These are phyloP conservation scores for Eretmocerus hayati DNA, from an alignment of 2,888 invertebrate species.

Conservation along the genomic window DNA sequence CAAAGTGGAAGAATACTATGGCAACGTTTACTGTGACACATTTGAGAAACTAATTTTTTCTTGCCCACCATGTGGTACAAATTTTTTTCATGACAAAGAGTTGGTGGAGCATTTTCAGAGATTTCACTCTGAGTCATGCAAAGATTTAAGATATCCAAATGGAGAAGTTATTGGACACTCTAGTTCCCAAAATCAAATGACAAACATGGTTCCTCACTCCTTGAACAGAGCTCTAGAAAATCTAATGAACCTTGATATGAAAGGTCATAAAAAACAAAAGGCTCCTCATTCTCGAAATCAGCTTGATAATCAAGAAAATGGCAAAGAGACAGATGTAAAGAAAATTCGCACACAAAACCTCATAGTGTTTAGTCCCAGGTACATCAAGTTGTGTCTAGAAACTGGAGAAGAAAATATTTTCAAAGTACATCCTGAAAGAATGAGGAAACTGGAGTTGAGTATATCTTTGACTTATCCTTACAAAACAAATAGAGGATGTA, in stretches of 20 bases:
- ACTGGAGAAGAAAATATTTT: slow-evolving; percentile 21
- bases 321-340: not conserved
- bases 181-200: not conserved
- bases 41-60: slow-evolving; percentile 14
- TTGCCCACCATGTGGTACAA: slow-evolving; percentile 7
- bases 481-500: slow-evolving; percentile 23
- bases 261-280: not conserved
- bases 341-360: slow-evolving; percentile 4
- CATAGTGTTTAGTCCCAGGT: slow-evolving; percentile 11
- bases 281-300: not conserved
- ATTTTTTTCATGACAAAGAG: slow-evolving; percentile 14
- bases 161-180: not conserved
- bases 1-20: slow-evolving; percentile 9
- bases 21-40: slow-evolving; percentile 3
- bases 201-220: not conserved
- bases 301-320: not conserved
- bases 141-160: slow-evolving; percentile 4
- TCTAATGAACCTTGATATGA: slow-evolving; percentile 5
- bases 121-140: slow-evolving; percentile 2
- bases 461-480: slow-evolving; percentile 21
- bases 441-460: slow-evolving; percentile 20
- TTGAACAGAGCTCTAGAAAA: slow-evolving; percentile 3
- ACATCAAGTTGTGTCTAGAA: slow-evolving; percentile 17
- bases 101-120: slow-evolving; percentile 14
- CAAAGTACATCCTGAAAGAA: slow-evolving; percentile 11